Evolutionary conservation across 2,113 vertebrate genomes (phyloP).

Genomic region (Amazona vittata): DNA sequence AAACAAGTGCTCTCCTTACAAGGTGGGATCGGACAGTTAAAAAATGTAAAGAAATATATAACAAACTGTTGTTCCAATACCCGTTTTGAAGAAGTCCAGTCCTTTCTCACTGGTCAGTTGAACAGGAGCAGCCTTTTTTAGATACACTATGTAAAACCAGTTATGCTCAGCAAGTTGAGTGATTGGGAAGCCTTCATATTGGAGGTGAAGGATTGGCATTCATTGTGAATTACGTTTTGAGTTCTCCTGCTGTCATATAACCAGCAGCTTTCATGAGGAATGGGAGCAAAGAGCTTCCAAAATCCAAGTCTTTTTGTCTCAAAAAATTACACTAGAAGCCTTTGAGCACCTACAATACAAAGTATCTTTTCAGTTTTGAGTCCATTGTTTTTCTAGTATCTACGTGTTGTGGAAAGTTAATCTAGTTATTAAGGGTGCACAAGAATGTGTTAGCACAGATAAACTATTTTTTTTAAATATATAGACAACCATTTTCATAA

Average conservation of each 20-base stretch:
- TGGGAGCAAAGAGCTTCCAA: conserved; percentile 14
- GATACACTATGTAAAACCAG: conserved; percentile 44
- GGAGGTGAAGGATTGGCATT: conserved; percentile 60
- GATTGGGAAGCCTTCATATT: conserved; percentile 40
- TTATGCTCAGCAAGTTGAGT: conserved; percentile 71
- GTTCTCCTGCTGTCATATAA: conserved; percentile 45
- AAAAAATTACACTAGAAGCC: background rate
- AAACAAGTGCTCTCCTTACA: conserved; percentile 64
- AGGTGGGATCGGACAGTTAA: conserved; percentile 68
- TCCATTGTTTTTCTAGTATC: conserved; percentile 43
- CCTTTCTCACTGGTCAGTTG: conserved; percentile 72
- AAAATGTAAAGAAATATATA: conserved; percentile 64
- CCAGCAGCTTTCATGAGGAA: conserved; percentile 9
- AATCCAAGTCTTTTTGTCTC: background rate
- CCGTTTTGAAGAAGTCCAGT: conserved; percentile 65
- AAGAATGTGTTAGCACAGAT: conserved; percentile 70
- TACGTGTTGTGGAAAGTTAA: conserved; percentile 41
- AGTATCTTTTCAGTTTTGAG: background rate
- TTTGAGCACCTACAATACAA: background rate
- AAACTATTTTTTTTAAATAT: conserved; percentile 58
- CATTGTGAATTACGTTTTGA: conserved; percentile 67
- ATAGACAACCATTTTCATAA: conserved; percentile 70
- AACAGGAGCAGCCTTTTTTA: conserved; percentile 63
- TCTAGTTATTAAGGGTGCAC: conserved; percentile 59
- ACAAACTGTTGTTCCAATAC: conserved; percentile 73